phyloP scores from a whole-genome alignment of 2,888 invertebrate species.

The Himalopsyche kuldschensis region DNA sequence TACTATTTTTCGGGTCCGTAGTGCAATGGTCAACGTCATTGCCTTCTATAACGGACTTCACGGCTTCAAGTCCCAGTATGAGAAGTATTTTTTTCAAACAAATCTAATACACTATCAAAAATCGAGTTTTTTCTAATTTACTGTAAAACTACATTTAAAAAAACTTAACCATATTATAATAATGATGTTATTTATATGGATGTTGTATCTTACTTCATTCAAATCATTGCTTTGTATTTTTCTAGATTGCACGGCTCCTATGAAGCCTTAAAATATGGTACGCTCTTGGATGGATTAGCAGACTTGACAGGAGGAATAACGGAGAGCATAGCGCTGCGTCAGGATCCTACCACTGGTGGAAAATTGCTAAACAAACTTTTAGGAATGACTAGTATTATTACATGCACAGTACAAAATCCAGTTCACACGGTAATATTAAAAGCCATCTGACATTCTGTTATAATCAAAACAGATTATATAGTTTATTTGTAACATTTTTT shows the following conservation, averaged over 20 bases:
- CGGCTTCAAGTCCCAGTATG: no score
- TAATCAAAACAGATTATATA: background rate
- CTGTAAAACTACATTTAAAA: no score
- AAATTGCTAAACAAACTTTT: constrained; percentile 70
- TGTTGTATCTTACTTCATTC: background rate
- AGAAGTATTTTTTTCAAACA: no score
- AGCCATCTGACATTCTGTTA: background rate
- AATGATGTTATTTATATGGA: background rate
- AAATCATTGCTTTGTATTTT: background rate
- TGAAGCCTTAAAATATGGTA: constrained; percentile 91
- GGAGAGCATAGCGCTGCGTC: constrained; percentile 74
- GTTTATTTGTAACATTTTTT: background rate
- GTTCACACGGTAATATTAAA: constrained; percentile 18
- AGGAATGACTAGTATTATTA: constrained; percentile 83
- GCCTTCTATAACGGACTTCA: no score
- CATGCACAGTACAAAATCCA: constrained; percentile 62
- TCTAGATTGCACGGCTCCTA: constrained; percentile 86
- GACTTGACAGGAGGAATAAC: constrained; percentile 89
- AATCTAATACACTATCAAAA: no score
- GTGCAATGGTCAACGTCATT: no score
- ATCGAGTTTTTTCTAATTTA: no score
- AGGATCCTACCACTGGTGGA: constrained; percentile 69
- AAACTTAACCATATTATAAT: background rate
- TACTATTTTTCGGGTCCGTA: no score
- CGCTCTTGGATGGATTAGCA: constrained; percentile 81